A percentile compares a stretch with the other conserved stretches of the same genome.
These are phyloP conservation scores for Entomyzon cyanotis DNA, from an alignment of 2,113 vertebrate genomes.

Conservation along the genomic window DNA sequence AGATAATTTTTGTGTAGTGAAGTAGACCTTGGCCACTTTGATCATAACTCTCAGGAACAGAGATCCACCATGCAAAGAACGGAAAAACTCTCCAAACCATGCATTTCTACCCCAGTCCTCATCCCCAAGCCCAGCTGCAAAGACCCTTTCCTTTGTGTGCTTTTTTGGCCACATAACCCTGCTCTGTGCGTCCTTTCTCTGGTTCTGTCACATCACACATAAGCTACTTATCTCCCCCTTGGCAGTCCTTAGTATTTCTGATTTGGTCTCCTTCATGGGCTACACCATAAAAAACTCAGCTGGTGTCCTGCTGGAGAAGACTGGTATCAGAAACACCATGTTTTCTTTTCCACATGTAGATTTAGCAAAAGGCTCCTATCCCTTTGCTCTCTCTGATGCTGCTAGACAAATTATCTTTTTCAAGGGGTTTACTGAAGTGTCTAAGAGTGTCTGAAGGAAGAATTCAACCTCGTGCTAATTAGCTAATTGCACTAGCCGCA, in stretches of 20 bases:
- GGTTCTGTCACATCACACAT: background rate
- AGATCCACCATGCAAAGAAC: background rate
- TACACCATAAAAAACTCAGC: background rate
- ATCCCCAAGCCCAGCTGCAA: background rate
- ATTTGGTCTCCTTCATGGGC: background rate
- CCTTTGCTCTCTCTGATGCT: background rate
- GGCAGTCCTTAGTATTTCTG: background rate
- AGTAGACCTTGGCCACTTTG: background rate
- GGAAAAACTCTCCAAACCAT: background rate
- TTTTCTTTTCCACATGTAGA: background rate
- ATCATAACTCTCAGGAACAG: background rate
- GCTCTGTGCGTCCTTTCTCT: background rate
- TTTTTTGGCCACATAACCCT: background rate
- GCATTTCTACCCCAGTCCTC: background rate
- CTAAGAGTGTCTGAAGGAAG: background rate
- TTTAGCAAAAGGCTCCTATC: background rate
- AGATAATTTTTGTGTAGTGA: background rate
- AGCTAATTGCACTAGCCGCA: background rate
- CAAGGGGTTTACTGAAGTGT: background rate
- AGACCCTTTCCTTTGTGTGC: background rate
- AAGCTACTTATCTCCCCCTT: background rate
- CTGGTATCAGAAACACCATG: background rate
- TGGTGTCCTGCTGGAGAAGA: background rate
- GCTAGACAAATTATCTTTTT: background rate
- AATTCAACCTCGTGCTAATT: background rate